Percentiles rank a stretch among this genome's conserved stretches.
Conservation (phyloP, 2,888 invertebrate genomes). For the Cosmopolites sordidus region DNA sequence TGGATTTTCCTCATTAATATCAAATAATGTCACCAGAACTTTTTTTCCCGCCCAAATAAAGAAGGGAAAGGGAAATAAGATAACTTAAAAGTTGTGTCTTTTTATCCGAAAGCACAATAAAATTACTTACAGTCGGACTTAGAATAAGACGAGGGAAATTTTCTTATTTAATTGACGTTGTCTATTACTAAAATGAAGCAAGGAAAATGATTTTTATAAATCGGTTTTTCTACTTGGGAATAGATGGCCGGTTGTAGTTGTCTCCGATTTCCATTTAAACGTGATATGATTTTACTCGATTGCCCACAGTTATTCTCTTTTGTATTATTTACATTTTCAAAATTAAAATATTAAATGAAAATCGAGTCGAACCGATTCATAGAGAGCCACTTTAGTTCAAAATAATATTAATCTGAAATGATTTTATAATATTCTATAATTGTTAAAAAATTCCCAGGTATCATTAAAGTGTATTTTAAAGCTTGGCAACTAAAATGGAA, state of each 20-base stretch:
- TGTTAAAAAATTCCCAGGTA: too few relatives aligned
- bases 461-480: too few relatives aligned
- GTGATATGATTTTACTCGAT: too few relatives aligned
- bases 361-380: too few relatives aligned
- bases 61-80: conserved; percentile 10
- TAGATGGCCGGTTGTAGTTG: not conserved
- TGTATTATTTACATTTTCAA: too few relatives aligned
- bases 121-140: conserved; percentile 9
- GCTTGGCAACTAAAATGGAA: too few relatives aligned
- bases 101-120: conserved; percentile 14
- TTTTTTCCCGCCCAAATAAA: not conserved
- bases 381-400: too few relatives aligned
- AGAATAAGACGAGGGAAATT: conserved; percentile 15
- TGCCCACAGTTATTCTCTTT: too few relatives aligned
- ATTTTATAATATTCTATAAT: too few relatives aligned
- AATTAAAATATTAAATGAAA: too few relatives aligned
- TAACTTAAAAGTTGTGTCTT: conserved; percentile 12
- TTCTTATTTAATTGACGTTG: conserved; percentile 21
- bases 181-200: conserved; percentile 23
- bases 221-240: conserved; percentile 5
- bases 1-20: conserved; percentile 4
- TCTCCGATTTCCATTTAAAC: too few relatives aligned
- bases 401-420: too few relatives aligned
- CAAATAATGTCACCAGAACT: not conserved
- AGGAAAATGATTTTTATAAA: conserved; percentile 10